A percentile compares a stretch with the other conserved stretches of the same genome.
These are phyloP conservation scores for Drosophila birchii DNA, from an alignment of 2,888 invertebrate genomes.

Conservation along the genomic window DNA sequence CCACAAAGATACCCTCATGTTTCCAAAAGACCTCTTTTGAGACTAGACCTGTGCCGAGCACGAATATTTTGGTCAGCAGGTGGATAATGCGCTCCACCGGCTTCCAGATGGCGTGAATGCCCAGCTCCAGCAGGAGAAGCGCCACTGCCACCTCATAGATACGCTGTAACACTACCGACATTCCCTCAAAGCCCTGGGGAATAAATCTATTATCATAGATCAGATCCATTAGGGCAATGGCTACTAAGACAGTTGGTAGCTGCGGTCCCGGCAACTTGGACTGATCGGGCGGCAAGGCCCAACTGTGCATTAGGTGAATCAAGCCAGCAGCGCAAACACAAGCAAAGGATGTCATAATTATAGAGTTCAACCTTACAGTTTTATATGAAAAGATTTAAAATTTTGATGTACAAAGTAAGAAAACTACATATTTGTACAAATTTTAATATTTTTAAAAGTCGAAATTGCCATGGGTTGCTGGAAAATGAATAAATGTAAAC, in stretches of 20 bases:
- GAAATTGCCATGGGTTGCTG: neutral
- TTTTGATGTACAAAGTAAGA: neutral
- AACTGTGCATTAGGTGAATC: neutral
- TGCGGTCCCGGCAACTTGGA: neutral
- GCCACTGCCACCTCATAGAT: conserved; percentile 40
- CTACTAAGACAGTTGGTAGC: conserved; percentile 21
- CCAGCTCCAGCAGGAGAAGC: conserved; percentile 39
- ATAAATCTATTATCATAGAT: conserved; percentile 43
- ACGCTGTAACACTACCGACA: conserved; percentile 4
- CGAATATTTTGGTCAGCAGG: conserved; percentile 8
- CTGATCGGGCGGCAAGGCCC: neutral
- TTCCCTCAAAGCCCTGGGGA: neutral
- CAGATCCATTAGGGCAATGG: conserved; percentile 45
- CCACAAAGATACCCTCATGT: conserved; percentile 33
- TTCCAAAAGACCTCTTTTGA: neutral
- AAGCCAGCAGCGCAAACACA: conserved; percentile 13
- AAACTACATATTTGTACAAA: neutral
- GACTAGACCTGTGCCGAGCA: conserved; percentile 20
- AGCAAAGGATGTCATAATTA: conserved; percentile 5
- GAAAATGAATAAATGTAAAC: neutral
- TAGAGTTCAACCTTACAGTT: neutral
- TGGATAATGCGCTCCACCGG: conserved; percentile 39
- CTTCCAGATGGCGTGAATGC: conserved; percentile 36
- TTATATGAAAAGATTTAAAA: neutral
- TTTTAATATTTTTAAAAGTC: neutral